phyloP scores from a whole-genome alignment of 1,140 invertebrate genomes.

The Drosophila chauvacae region DNA sequence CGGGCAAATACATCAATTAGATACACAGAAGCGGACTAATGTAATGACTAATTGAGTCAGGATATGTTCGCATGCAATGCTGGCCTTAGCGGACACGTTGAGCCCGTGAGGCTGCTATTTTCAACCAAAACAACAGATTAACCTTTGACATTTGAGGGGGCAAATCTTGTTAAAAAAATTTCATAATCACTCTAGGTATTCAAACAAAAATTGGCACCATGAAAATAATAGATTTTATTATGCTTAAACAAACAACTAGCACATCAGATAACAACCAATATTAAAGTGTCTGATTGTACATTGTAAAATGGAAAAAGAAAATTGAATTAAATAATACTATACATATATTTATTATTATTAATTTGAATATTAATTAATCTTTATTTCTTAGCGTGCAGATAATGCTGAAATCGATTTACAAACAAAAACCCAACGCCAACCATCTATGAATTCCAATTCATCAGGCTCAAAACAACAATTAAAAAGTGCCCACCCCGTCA shows the following conservation, averaged over 20 bases:
- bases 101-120: constrained; percentile 3
- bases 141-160: not conserved
- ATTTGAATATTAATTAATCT: not conserved
- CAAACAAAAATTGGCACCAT: not conserved
- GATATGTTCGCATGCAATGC: constrained; percentile 48
- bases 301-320: not conserved
- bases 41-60: constrained; percentile 62
- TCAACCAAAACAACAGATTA: constrained; percentile 4
- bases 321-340: not conserved
- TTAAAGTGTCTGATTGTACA: too few species aligned
- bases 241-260: not conserved
- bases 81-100: not conserved
- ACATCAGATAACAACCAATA: not conserved
- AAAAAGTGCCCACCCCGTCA: constrained; percentile 28
- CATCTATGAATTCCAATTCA: constrained; percentile 56
- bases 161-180: not conserved
- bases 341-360: not conserved
- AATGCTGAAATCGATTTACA: constrained; percentile 30
- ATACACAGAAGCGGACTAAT: constrained; percentile 50
- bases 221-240: not conserved
- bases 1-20: constrained; percentile 55
- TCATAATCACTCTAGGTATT: not conserved
- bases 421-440: constrained; percentile 22
- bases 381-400: not conserved
- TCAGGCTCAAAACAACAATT: constrained; percentile 45